phyloP scores from a whole-genome alignment of 2,888 invertebrate species.

The Neoaliturus tenellus region DNA sequence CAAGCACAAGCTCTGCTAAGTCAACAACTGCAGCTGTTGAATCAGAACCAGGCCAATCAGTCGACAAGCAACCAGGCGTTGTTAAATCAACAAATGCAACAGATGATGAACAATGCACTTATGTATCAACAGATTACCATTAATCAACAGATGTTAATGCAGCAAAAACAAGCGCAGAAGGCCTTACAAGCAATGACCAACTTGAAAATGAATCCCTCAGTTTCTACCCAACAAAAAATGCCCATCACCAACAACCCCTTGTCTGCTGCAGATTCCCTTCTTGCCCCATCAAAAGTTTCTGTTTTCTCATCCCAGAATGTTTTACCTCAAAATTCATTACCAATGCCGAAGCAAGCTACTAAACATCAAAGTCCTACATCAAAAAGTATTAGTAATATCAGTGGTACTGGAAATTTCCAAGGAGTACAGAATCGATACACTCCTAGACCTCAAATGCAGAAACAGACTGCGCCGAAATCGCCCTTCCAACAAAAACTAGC shows the following conservation, averaged over 20 bases:
- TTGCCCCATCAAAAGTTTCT: slow-evolving; percentile 41
- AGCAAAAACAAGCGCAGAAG: slow-evolving; percentile 32
- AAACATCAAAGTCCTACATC: slow-evolving; percentile 4
- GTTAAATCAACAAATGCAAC: neutral
- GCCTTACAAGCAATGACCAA: slow-evolving; percentile 19
- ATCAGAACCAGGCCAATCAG: neutral
- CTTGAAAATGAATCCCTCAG: neutral
- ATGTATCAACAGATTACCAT: too few species aligned
- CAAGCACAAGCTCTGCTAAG: neutral
- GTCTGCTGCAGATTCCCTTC: neutral
- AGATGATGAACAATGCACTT: neutral
- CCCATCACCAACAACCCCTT: neutral
- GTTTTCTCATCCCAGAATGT: slow-evolving; percentile 40
- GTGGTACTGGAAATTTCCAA: neutral
- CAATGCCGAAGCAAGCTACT: neutral
- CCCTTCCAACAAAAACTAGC: slow-evolving; percentile 32
- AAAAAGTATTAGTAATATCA: neutral
- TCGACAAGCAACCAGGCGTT: neutral
- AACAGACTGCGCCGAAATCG: neutral
- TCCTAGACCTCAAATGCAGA: neutral
- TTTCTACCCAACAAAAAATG: neutral
- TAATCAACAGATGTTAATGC: slow-evolving; percentile 15
- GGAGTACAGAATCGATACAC: neutral
- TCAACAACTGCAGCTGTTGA: slow-evolving; percentile 12
- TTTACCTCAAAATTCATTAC: neutral